Evolutionary conservation across 2,888 invertebrate species (phyloP).

Genomic region (Limulus polyphemus): DNA sequence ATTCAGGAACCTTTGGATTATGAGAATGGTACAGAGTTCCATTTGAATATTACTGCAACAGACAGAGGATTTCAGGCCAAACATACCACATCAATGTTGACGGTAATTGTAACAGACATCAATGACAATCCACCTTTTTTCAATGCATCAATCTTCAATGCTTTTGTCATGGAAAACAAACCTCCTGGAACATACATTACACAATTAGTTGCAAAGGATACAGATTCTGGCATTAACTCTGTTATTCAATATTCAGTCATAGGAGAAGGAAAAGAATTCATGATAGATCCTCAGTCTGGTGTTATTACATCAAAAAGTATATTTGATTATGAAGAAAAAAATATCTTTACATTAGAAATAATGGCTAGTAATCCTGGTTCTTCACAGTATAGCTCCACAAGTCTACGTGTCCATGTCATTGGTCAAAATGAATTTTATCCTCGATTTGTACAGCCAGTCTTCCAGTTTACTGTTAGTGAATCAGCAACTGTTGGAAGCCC

Average conservation of each 20-base stretch:
- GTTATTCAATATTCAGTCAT: conserved; percentile 67
- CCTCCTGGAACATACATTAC: conserved; percentile 60
- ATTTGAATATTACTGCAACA: conserved; percentile 69
- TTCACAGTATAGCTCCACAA: conserved; percentile 54
- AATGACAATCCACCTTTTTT: conserved; percentile 86
- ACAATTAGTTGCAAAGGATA: conserved; percentile 62
- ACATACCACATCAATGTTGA: conserved; percentile 63
- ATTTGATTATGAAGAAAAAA: conserved; percentile 78
- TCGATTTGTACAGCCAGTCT: conserved; percentile 72
- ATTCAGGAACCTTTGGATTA: conserved; percentile 71
- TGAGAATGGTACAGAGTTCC: conserved; percentile 69
- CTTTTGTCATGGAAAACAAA: conserved; percentile 69
- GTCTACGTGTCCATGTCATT: conserved; percentile 59
- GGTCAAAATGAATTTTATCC: conserved; percentile 83
- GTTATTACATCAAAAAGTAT: conserved; percentile 57
- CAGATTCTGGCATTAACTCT: conserved; percentile 76
- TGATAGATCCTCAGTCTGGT: conserved; percentile 63
- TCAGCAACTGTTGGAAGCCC: conserved; percentile 71
- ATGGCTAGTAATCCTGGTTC: conserved; percentile 78
- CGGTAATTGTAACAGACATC: conserved; percentile 76
- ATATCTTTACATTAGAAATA: conserved; percentile 57
- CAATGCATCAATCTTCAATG: conserved; percentile 59
- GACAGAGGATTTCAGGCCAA: conserved; percentile 72
- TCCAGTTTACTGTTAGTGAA: conserved; percentile 85
- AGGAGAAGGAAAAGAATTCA: conserved; percentile 59